Base-by-base conservation (phyloP, 2,113 vertebrate species). In the Psammodynastes pulverulentus region DNA sequence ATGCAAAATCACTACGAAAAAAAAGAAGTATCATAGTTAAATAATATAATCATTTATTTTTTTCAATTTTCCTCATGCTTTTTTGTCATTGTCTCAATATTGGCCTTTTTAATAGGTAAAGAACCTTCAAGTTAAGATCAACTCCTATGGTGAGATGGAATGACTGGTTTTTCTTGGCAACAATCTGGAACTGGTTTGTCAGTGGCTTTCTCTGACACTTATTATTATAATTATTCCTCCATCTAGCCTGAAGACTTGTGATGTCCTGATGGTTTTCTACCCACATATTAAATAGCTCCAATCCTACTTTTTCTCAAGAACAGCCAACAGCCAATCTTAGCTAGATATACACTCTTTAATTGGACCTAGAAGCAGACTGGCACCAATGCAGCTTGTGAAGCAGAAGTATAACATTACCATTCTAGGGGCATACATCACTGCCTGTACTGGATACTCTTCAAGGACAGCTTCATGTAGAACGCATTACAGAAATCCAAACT, bases 11-110 rank as follows among this genome's bases (percentile, higher is more conserved):
- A 92, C 79, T 45, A 12, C 17, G 51, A 84, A n/a, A n/a, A n/a
- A n/a, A n/a, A 4, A 79, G 39, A 13, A 94, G n/a, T 79, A 21
- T 94, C 91, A 95, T 95, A 91, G 91, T 89, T 91, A 91, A 89
- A 72, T 88, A 56, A 39, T 85, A 2, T 5, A 34, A 49, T 19
- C 48, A 3, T 1, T 92, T 9, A n/a, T 90, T 92, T 45, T 49
- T 26, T 24, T 19, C n/a, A 39, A 39, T 79, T 79, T 8, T 8
- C 15, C 17, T 39, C 67, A 79, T 39, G 17, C 13, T 79, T 79
- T 79, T 79, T 79, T 15, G 19, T 15, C 15, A 79, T 19, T 39
- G 5, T 13, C 58, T n/a, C 29, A 39, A 39, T 79, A 79, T 79
- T 39, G 67, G 7, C 23, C 15, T 79, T 39, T 79, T 39, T 72